These are phyloP conservation scores for Acrocyrtus sp. DNA, from an alignment of 2,888 invertebrate species.

Conservation along the genomic window DNA sequence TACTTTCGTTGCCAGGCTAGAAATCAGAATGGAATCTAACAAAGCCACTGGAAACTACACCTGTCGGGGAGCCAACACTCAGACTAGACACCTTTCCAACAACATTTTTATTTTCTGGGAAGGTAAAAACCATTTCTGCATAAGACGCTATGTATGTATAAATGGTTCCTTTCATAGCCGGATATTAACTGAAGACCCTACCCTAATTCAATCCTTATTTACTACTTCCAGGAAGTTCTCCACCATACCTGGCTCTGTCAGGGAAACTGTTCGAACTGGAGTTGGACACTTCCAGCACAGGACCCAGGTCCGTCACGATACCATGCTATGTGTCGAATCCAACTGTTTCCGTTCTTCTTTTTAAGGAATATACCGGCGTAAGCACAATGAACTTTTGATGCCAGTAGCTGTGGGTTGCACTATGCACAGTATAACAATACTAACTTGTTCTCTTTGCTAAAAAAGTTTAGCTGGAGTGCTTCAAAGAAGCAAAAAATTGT, in stretches of 20 bases:
- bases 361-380: slow-evolving; percentile 36
- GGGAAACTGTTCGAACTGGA: slow-evolving; percentile 36
- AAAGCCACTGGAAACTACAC: slow-evolving; percentile 52
- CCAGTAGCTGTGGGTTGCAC: background rate
- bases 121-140: slow-evolving; percentile 27
- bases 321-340: slow-evolving; percentile 50
- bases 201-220: background rate
- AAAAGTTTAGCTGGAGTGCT: too few species aligned
- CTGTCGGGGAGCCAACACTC: slow-evolving; percentile 32
- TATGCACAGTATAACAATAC: background rate
- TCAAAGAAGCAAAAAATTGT: too few species aligned
- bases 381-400: background rate
- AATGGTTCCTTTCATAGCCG: background rate
- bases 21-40: slow-evolving; percentile 53
- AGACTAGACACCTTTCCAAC: background rate
- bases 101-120: slow-evolving; percentile 53
- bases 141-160: background rate
- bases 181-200: background rate
- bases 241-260: slow-evolving; percentile 38
- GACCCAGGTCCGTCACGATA: slow-evolving; percentile 11
- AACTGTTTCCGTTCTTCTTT: slow-evolving; percentile 8
- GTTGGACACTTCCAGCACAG: slow-evolving; percentile 17
- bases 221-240: slow-evolving; percentile 49
- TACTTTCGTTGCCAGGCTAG: slow-evolving; percentile 40
- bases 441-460: background rate